Base-by-base conservation (phyloP, 2,888 invertebrate species). In the Cylloceria caligata region DNA sequence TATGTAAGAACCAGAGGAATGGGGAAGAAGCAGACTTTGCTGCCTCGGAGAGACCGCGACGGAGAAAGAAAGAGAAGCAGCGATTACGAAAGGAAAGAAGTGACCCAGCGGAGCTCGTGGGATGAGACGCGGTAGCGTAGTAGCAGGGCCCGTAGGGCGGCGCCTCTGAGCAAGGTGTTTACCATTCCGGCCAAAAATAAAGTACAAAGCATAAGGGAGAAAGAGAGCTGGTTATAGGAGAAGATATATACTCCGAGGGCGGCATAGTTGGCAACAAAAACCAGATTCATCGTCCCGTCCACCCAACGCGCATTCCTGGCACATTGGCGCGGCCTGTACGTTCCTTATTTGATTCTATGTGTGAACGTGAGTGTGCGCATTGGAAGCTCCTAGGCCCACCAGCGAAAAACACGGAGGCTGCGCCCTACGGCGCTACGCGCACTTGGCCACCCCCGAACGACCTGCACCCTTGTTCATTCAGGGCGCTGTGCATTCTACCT, bases 81-180 rank as follows among this genome's bases (percentile, higher is more conserved):
- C 19, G 68, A 73, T n/a, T 27, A 67, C 76, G 39, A 67, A 64
- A 68, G 52, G 49, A 60, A 19, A 73, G 11, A 64, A 34, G 47
- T 52, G 49, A 47, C 60, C 16, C 5, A 5, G 19, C 19, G 45
- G 49, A n/a, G 64, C 27, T 11, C 36, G 42, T 39, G 19, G 57
- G 62, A 62, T 11, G 62, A 64, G 68, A 68, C 52, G 55, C 78
- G 72, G 57, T 68, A 77, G 69, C 64, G 81, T 75, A 60, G 67
- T 21, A 68, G 81, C 82, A 84, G 81, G 86, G 83, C 79, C 84
- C 83, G 83, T 84, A 80, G 87, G 86, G 88, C 91, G 90, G 90
- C 90, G 91, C 91, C 91, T 91, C 86, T 89, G 90, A 91, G 91
- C 90, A 91, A 91, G 91, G 92, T 92, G 91, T 92, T 91, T 91